phyloP scores from a whole-genome alignment of 2,113 vertebrate species.

The Macquaria australasica region DNA sequence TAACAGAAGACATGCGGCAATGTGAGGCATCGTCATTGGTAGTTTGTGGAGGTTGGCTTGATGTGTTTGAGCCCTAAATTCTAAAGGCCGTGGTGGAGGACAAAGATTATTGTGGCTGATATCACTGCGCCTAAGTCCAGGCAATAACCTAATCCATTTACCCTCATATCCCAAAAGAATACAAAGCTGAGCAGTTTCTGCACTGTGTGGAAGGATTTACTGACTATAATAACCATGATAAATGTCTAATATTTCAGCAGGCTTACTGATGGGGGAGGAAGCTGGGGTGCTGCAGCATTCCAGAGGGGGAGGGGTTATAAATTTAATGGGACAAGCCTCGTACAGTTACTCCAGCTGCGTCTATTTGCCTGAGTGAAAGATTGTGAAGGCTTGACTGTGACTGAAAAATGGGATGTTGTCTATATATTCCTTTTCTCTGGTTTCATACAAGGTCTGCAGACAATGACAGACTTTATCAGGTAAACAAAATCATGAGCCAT shows the following conservation, averaged over 20 bases:
- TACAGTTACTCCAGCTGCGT: slow-evolving; percentile 53
- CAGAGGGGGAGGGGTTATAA: slow-evolving; percentile 63
- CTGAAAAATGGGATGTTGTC: slow-evolving; percentile 26
- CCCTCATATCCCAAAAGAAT: slow-evolving; percentile 66
- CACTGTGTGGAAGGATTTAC: slow-evolving; percentile 67
- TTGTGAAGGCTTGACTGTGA: slow-evolving; percentile 37
- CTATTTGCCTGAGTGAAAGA: slow-evolving; percentile 61
- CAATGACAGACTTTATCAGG: background rate
- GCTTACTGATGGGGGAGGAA: slow-evolving; percentile 52
- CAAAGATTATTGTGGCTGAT: slow-evolving; percentile 76
- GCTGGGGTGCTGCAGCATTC: slow-evolving; percentile 42
- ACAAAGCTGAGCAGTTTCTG: slow-evolving; percentile 62
- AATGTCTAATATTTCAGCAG: slow-evolving; percentile 75
- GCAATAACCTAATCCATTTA: slow-evolving; percentile 77
- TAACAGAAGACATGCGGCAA: background rate
- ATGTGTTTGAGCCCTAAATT: slow-evolving; percentile 38
- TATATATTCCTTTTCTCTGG: slow-evolving; percentile 14
- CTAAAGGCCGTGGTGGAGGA: slow-evolving; percentile 52
- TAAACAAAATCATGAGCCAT: background rate
- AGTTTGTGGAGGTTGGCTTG: slow-evolving; percentile 12
- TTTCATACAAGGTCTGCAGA: background rate
- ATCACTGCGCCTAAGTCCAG: slow-evolving; percentile 53
- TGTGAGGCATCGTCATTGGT: background rate
- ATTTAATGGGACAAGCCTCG: slow-evolving; percentile 68
- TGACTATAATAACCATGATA: slow-evolving; percentile 77